phyloP scores from a whole-genome alignment of 2,113 vertebrate species.

The Mungos mungo region DNA sequence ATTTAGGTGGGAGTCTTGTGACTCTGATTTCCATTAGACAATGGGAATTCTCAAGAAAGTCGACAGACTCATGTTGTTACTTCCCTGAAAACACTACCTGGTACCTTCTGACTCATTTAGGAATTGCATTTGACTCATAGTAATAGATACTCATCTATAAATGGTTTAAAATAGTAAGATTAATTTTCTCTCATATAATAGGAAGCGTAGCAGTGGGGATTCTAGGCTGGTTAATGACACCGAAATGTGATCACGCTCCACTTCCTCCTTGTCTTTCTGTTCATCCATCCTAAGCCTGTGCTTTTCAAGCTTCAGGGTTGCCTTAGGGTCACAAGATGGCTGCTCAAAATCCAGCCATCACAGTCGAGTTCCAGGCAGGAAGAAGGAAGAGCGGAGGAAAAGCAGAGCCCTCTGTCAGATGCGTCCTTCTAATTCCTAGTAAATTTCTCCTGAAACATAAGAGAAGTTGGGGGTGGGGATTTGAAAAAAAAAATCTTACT shows the following conservation, averaged over 20 bases:
- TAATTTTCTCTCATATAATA: neutral
- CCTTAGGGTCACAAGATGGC: neutral
- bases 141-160: neutral
- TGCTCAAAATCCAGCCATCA: slow-evolving; percentile 26
- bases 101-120: neutral
- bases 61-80: neutral
- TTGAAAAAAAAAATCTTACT: neutral
- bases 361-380: neutral
- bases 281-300: neutral
- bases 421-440: neutral
- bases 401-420: neutral
- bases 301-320: neutral
- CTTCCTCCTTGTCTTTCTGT: neutral
- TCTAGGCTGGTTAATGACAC: neutral
- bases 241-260: neutral
- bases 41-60: neutral
- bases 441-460: neutral
- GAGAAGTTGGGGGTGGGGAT: neutral
- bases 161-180: neutral
- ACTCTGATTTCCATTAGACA: neutral
- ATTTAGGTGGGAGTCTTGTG: neutral
- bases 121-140: neutral
- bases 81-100: neutral
- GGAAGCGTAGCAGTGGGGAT: neutral
- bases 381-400: neutral